Conservation (phyloP, 2,113 vertebrate genomes). For the Hypomesus transpacificus region DNA sequence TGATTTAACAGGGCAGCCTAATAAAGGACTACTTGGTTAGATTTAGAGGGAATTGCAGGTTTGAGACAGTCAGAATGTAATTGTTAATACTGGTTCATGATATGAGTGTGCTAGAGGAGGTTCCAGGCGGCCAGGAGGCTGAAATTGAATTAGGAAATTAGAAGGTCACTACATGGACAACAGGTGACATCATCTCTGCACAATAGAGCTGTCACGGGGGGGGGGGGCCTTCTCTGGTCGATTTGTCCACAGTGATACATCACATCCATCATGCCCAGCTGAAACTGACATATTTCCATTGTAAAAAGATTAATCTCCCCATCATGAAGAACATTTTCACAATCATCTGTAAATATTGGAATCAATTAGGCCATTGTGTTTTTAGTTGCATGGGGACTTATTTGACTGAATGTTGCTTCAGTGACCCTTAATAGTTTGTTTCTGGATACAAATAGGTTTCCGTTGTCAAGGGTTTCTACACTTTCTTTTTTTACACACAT, state of each 20-base stretch:
- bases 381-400: background rate
- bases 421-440: background rate
- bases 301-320: slow-evolving; percentile 93
- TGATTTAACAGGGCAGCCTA: slow-evolving; percentile 98
- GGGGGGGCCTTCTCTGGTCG: slow-evolving; percentile 58
- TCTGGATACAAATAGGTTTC: no score
- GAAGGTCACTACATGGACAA: slow-evolving; percentile 74
- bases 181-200: slow-evolving; percentile 86
- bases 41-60: slow-evolving; percentile 86
- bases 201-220: slow-evolving; percentile 77
- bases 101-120: slow-evolving; percentile 46
- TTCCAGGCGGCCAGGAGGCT: slow-evolving; percentile 2
- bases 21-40: slow-evolving; percentile 97
- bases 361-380: slow-evolving; percentile 68
- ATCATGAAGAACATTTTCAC: slow-evolving; percentile 79
- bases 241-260: slow-evolving; percentile 92
- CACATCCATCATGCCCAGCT: slow-evolving; percentile 81
- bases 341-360: slow-evolving; percentile 76
- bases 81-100: slow-evolving; percentile 79
- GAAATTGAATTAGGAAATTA: slow-evolving; percentile 75
- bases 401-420: background rate
- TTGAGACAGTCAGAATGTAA: slow-evolving; percentile 83
- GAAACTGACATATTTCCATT: slow-evolving; percentile 82
- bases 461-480: no score
- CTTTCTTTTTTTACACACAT: no score